phyloP scores from a whole-genome alignment of 53 echinoderm and acorn worm species.

The Mesocentrotus franciscanus region DNA sequence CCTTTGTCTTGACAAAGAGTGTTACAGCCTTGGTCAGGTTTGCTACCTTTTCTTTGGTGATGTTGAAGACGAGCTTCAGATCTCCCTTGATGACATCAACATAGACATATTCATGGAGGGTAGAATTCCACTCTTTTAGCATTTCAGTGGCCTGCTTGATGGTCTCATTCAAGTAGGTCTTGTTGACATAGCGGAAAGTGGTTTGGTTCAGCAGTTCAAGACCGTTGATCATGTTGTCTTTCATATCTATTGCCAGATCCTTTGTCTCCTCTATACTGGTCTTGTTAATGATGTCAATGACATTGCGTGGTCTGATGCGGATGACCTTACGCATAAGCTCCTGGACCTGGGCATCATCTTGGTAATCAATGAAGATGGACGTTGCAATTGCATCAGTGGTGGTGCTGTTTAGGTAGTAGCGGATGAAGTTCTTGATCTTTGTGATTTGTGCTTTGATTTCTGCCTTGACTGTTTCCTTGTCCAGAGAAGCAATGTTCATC shows the following conservation, averaged over 20 bases:
- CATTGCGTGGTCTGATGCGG: slow-evolving; percentile 59
- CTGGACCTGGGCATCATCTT: slow-evolving; percentile 62
- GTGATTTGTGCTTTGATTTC: not conserved
- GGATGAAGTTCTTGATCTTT: slow-evolving; percentile 48
- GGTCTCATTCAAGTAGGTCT: slow-evolving; percentile 60
- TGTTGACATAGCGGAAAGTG: slow-evolving; percentile 60
- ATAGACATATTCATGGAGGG: slow-evolving; percentile 65
- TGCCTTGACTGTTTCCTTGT: slow-evolving; percentile 45
- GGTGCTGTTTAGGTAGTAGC: slow-evolving; percentile 59
- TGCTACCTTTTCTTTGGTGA: slow-evolving; percentile 41
- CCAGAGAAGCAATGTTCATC: not conserved
- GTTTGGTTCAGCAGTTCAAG: slow-evolving; percentile 54
- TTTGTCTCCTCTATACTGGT: not conserved
- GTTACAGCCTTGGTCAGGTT: slow-evolving; percentile 30
- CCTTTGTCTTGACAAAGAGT: not conserved
- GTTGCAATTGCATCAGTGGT: slow-evolving; percentile 26
- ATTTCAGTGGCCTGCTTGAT: slow-evolving; percentile 2
- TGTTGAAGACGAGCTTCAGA: slow-evolving; percentile 40
- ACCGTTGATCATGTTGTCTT: slow-evolving; percentile 8
- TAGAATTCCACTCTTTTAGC: slow-evolving; percentile 64
- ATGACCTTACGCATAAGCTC: slow-evolving; percentile 64
- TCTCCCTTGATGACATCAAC: slow-evolving; percentile 69
- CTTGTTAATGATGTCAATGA: slow-evolving; percentile 60
- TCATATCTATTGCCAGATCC: not conserved
- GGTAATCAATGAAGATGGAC: slow-evolving; percentile 63